Evolutionary conservation across 2,113 vertebrate genomes (phyloP), one percentile per base, ranked within the genome.

Genomic region (Poecile atricapillus): DNA sequence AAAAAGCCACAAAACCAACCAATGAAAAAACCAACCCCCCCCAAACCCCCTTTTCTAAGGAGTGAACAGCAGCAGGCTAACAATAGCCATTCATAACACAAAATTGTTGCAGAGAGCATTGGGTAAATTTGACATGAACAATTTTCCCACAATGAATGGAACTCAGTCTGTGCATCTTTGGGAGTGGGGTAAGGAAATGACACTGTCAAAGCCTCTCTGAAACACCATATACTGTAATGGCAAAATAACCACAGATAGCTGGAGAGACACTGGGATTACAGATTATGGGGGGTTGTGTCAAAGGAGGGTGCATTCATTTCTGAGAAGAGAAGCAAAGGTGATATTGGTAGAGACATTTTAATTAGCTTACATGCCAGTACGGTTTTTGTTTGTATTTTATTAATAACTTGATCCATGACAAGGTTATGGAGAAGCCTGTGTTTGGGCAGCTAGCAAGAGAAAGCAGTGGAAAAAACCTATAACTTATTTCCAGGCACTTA

Each of bases 401-500:
- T 46, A 91, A 73, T 77, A 73, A 84, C 56, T 80, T 92, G 41
- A 79, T 87, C 58, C 31, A 3, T 87, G 70, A 75, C 62, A 30
- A 84, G 69, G 56, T 87, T 95, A 60, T 87, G 76, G 65, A 79
- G 89, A 71, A 46, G 55, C 46, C 30, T 59, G 27, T 35, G 37
- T 85, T 95, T 85, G 63, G 59, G 50, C 75, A 93, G 49, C 77
- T 87, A 94, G 78, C 70, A 83, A 43, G 70, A 65, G 43, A 83
- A 90, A 60, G 80, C 83, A 63, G 50, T 81, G 79, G 71, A 63
- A 93, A 95, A 95, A 73, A 27, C 71, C 83, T 86, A 74, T 93
- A 77, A 85, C 59, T 95, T 95, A 88, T 83, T 94, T 92, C 82
- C 68, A 94, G 79, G 71, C 90, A 94, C 71, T 96, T 93, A 95